A percentile compares a stretch with the other conserved stretches of the same genome.
phyloP scores from a whole-genome alignment of 2,113 vertebrate genomes.

The Pelobates fuscus region DNA sequence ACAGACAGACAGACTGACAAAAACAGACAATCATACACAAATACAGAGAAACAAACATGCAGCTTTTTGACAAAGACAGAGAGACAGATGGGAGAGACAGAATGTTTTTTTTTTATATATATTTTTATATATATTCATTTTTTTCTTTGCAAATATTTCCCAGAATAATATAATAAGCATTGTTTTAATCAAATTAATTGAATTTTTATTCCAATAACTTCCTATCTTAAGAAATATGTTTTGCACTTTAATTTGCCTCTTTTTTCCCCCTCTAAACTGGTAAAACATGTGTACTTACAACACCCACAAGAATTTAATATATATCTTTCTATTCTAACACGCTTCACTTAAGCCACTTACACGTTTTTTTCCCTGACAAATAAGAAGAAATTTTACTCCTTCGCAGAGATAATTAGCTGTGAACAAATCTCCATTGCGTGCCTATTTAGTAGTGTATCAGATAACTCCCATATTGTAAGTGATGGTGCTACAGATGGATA shows the following conservation, averaged over 20 bases:
- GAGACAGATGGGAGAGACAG: too few species aligned
- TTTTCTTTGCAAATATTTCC: too few species aligned
- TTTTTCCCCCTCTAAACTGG: not conserved
- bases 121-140: too few species aligned
- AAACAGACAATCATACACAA: too few species aligned
- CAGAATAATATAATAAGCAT: too few species aligned
- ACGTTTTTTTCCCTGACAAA: not conserved
- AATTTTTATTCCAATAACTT: not conserved
- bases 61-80: too few species aligned
- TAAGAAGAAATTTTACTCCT: not conserved
- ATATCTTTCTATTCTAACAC: not conserved
- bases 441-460: conserved; percentile 31
- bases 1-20: too few species aligned
- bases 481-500: conserved; percentile 31
- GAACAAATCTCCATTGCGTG: conserved; percentile 14
- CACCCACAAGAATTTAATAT: not conserved
- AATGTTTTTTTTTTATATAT: too few species aligned
- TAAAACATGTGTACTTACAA: not conserved
- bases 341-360: not conserved
- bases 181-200: too few species aligned
- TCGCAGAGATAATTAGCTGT: conserved; percentile 27
- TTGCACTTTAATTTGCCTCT: not conserved
- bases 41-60: too few species aligned
- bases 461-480: conserved; percentile 13
- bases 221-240: not conserved